Conservation (phyloP, 2,113 vertebrate species). For the Pseudonaja textilis region DNA sequence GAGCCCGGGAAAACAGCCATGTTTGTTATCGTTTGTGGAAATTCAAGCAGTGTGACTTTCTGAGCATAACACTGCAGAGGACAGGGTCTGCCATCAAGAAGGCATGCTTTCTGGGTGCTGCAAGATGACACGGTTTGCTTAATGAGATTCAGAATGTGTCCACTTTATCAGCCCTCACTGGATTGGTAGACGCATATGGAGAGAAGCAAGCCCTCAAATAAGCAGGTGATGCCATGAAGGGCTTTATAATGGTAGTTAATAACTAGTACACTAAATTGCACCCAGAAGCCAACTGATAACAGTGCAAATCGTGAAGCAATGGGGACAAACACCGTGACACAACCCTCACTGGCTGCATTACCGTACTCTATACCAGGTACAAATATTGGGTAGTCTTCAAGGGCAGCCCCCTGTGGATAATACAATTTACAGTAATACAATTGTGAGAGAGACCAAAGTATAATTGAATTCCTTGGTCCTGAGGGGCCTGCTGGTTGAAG, state of each 20-base stretch:
- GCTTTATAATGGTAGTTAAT: neutral
- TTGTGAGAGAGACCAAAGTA: neutral
- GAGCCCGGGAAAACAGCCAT: neutral
- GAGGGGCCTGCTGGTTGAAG: neutral
- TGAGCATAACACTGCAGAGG: neutral
- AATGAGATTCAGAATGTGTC: neutral
- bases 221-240: neutral
- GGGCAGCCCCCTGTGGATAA: neutral
- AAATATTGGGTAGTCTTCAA: neutral
- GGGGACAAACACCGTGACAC: neutral
- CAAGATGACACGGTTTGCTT: neutral
- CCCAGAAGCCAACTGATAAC: neutral
- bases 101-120: neutral
- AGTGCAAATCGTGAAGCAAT: neutral
- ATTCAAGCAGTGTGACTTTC: neutral
- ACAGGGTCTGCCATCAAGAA: neutral
- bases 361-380: neutral
- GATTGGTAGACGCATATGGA: neutral
- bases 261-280: neutral
- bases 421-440: neutral
- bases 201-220: neutral
- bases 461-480: neutral
- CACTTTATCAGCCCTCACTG: neutral
- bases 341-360: neutral
- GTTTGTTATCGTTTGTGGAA: neutral